Evolutionary conservation across 2,888 invertebrate genomes (phyloP), one percentile per base, ranked within the genome.

Genomic region (Nebria salina): DNA sequence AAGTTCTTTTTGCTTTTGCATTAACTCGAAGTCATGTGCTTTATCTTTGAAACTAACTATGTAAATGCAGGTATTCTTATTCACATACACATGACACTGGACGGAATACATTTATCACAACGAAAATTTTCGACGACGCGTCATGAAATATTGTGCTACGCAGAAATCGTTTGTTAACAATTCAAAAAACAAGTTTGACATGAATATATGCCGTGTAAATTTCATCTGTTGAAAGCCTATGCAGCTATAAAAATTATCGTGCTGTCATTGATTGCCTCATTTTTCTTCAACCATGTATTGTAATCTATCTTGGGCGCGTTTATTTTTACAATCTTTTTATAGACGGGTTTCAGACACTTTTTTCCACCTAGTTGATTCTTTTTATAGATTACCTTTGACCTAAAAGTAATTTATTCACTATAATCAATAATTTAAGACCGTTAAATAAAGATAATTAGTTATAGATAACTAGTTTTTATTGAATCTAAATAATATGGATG

Each of bases 161-260:
- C 26, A 54, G 15, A 65, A 72, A 77, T 77, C 72, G 72, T 77
- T 77, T 77, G 77, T 77, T 72, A 77, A 72, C 72, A 77, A 42
- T 77, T 72, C 26, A 70, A 64, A 66, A 72, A 34, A 73, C 73
- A 43, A 73, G 41, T 73, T 73, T 54, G 41, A 41, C 43, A 41
- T 73, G 54, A 42, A 42, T 25, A 34, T 42, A 76, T 34, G 43
- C 9, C 42, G 76, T 76, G 66, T 75, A 75, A 75, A 75, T 75
- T 65, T 76, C 66, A 66, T 76, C 25, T 43, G 66, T 76, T 76
- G 75, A 66, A 66, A 76, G 43, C 54, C 54, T 54, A 34, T 34
- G 34, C 34, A 34, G 5, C 34, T 34, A 54, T 54, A 54, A 54
- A 54, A 54, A 54, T 54, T 8, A 54, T 11, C 54, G 13, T 13